Conservation (phyloP, 2,113 vertebrate genomes). For the Progne subis region DNA sequence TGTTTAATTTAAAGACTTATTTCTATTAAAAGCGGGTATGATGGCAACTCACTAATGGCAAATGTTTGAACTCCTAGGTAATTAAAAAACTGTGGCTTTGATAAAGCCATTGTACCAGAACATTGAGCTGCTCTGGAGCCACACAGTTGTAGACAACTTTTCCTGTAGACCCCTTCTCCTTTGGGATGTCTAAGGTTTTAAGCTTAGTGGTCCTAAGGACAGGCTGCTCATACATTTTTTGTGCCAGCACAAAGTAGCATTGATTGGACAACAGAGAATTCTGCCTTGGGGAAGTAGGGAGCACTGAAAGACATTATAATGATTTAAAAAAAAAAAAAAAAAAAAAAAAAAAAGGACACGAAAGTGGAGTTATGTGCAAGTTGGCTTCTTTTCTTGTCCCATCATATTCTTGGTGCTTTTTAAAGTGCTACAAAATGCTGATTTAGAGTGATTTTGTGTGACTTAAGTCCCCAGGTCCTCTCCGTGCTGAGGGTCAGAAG, state of each 20-base stretch:
- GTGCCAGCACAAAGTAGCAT: background rate
- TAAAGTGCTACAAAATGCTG: background rate
- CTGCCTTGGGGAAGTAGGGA: background rate
- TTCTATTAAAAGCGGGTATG: background rate
- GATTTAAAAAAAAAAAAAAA: background rate
- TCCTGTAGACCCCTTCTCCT: background rate
- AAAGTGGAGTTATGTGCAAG: background rate
- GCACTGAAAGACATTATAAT: background rate
- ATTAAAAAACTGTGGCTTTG: background rate
- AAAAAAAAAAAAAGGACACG: background rate
- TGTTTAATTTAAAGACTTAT: conserved; percentile 1
- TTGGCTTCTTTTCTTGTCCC: background rate
- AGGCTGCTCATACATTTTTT: background rate
- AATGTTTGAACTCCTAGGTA: conserved; percentile 14
- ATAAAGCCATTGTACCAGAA: background rate
- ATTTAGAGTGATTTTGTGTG: background rate
- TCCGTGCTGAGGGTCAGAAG: background rate
- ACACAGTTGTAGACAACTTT: background rate
- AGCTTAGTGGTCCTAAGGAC: background rate
- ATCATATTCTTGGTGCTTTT: background rate
- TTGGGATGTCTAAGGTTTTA: background rate
- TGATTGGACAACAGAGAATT: background rate
- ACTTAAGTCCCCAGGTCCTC: background rate
- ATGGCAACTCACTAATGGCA: background rate
- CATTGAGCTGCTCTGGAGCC: background rate